Evolutionary conservation across 2,888 invertebrate genomes (phyloP).

Genomic region (Mesorhabditis sp.): DNA sequence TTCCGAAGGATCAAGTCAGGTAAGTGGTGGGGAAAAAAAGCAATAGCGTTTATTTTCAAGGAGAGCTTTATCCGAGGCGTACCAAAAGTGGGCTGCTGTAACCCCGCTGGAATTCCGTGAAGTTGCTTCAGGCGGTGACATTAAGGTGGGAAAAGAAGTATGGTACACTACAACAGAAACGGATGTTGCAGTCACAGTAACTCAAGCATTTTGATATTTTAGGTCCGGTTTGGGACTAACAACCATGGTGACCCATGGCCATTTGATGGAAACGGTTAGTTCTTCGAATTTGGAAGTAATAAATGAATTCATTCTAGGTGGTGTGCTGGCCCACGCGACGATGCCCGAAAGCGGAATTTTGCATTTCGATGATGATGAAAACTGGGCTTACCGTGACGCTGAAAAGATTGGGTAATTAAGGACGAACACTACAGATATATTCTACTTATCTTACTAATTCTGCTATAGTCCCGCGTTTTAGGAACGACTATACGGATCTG

Average conservation of each 20-base stretch:
- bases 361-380: slow-evolving; percentile 56
- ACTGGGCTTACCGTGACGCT: slow-evolving; percentile 53
- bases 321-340: slow-evolving; percentile 56
- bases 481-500: slow-evolving; percentile 42
- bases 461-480: slow-evolving; percentile 12
- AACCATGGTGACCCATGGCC: slow-evolving; percentile 56
- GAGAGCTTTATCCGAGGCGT: slow-evolving; percentile 51
- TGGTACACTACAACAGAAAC: background rate
- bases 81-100: slow-evolving; percentile 46
- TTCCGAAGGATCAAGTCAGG: slow-evolving; percentile 44
- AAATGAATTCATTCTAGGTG: slow-evolving; percentile 28
- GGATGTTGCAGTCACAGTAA: background rate
- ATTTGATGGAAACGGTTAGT: slow-evolving; percentile 48
- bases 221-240: slow-evolving; percentile 44
- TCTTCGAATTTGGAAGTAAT: background rate
- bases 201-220: background rate
- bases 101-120: slow-evolving; percentile 47
- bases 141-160: slow-evolving; percentile 30
- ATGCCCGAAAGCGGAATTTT: slow-evolving; percentile 55
- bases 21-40: slow-evolving; percentile 10
- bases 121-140: slow-evolving; percentile 39
- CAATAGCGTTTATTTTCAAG: slow-evolving; percentile 21
- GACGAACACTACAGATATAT: too few relatives aligned
- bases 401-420: slow-evolving; percentile 33
- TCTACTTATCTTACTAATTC: too few relatives aligned